phyloP scores from a whole-genome alignment of 2,888 invertebrate genomes.

The Phrixothrix hirtus region DNA sequence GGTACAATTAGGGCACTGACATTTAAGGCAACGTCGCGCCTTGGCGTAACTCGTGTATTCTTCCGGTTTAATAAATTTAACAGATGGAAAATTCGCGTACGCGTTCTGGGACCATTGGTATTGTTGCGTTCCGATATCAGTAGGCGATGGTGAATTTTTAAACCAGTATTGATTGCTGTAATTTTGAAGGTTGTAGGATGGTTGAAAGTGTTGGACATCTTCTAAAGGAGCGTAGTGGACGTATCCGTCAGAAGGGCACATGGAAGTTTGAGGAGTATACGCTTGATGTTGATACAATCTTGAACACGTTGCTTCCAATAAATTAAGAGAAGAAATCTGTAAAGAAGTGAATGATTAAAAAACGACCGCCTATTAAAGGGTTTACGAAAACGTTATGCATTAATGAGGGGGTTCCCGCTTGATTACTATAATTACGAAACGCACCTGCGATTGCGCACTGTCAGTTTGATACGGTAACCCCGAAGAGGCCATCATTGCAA shows the following conservation, averaged over 20 bases:
- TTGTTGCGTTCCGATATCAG: slow-evolving; percentile 52
- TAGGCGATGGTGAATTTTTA: slow-evolving; percentile 52
- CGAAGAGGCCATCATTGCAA: slow-evolving; percentile 52
- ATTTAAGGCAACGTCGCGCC: slow-evolving; percentile 74
- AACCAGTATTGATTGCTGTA: slow-evolving; percentile 52
- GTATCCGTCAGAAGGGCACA: slow-evolving; percentile 52
- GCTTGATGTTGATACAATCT: slow-evolving; percentile 48
- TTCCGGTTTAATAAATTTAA: slow-evolving; percentile 57
- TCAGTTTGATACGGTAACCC: slow-evolving; percentile 49
- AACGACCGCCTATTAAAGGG: slow-evolving; percentile 35
- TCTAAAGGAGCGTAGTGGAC: slow-evolving; percentile 49
- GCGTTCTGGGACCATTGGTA: slow-evolving; percentile 58
- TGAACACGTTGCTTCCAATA: slow-evolving; percentile 51
- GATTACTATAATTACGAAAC: slow-evolving; percentile 54
- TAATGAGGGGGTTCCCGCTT: slow-evolving; percentile 50
- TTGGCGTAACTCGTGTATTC: slow-evolving; percentile 53
- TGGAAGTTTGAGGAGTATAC: slow-evolving; percentile 46
- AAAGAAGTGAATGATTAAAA: too few species aligned
- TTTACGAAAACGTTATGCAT: slow-evolving; percentile 51
- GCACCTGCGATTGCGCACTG: slow-evolving; percentile 55
- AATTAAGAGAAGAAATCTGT: slow-evolving; percentile 52
- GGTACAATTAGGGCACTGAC: slow-evolving; percentile 80
- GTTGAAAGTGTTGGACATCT: slow-evolving; percentile 52
- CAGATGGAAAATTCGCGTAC: slow-evolving; percentile 51
- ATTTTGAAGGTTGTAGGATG: slow-evolving; percentile 35